These are phyloP conservation scores for Actinia equina DNA, from an alignment of 64 coral and sea anemone species.

Conservation along the genomic window DNA sequence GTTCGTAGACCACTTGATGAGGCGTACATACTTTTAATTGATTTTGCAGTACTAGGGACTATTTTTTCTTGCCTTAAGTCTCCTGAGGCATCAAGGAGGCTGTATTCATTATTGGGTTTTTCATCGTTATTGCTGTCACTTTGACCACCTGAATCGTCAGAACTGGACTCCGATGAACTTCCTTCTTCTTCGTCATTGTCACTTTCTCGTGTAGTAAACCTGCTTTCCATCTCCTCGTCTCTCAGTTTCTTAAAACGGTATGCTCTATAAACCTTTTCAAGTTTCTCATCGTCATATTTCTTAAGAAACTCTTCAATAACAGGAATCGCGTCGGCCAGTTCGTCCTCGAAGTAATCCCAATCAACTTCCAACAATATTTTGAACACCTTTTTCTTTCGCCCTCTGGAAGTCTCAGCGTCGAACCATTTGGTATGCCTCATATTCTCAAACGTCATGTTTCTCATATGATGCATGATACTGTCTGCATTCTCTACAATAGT, in stretches of 20 bases:
- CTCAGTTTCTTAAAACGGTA: constrained; percentile 42
- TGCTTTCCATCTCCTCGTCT: constrained; percentile 14
- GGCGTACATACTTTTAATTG: constrained; percentile 2
- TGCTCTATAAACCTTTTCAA: constrained; percentile 15
- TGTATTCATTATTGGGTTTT: background rate
- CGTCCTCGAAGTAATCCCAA: constrained; percentile 69
- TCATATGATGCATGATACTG: constrained; percentile 62
- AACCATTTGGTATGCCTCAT: constrained; percentile 78
- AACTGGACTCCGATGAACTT: background rate
- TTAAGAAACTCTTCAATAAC: constrained; percentile 68
- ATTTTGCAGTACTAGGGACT: background rate
- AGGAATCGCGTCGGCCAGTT: constrained; percentile 66
- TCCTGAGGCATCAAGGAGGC: background rate
- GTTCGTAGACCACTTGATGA: background rate
- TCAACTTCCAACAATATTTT: constrained; percentile 68
- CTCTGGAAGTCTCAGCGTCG: constrained; percentile 23
- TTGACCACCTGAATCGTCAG: constrained; percentile 13
- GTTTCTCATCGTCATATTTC: constrained; percentile 29
- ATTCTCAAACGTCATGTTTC: constrained; percentile 62
- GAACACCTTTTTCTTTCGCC: constrained; percentile 75
- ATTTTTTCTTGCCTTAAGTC: too few species aligned
- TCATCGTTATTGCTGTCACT: constrained; percentile 40
- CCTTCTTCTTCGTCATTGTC: constrained; percentile 18
- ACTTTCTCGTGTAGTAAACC: background rate
- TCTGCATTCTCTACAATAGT: constrained; percentile 67